Conservation (phyloP, 2,797 vertebrate genomes). For the Holocentrus rufus region DNA sequence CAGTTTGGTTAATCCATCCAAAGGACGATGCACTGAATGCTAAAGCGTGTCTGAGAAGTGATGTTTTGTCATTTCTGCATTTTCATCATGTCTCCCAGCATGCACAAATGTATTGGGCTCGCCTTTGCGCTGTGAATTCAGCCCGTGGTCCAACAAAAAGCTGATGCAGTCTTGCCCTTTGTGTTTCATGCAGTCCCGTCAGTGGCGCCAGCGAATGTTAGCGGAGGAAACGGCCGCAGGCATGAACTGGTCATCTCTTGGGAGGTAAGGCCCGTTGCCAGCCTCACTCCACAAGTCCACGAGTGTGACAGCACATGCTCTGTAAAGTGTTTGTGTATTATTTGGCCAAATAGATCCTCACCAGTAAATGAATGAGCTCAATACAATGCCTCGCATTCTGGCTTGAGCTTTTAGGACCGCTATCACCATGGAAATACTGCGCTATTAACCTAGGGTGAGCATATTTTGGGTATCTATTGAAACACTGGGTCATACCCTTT, state of each 20-base stretch:
- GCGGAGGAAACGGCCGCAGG: conserved; percentile 93
- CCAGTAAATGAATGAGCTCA: background rate
- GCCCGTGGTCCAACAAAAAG: background rate
- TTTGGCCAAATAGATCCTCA: background rate
- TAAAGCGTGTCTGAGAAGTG: background rate
- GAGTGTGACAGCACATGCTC: conserved; percentile 16
- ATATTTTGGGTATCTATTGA: no score
- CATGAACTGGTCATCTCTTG: conserved; percentile 97
- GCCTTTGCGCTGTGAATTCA: conserved; percentile 28
- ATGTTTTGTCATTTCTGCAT: background rate
- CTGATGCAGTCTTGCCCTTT: conserved; percentile 43
- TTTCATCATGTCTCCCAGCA: background rate
- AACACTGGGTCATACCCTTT: conserved; percentile 13
- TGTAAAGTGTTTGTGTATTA: conserved; percentile 33
- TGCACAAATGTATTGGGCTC: conserved; percentile 12
- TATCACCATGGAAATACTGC: background rate
- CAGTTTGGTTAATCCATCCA: conserved; percentile 45
- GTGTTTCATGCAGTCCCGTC: conserved; percentile 87
- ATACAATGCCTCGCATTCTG: background rate
- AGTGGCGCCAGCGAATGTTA: conserved; percentile 92
- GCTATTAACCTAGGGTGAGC: no score
- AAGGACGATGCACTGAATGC: background rate
- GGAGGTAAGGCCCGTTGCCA: conserved; percentile 87
- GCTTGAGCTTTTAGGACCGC: background rate
- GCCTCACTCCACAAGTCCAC: conserved; percentile 10